phyloP scores from a whole-genome alignment of 2,797 vertebrate genomes.

The Clarias laeviceps region DNA sequence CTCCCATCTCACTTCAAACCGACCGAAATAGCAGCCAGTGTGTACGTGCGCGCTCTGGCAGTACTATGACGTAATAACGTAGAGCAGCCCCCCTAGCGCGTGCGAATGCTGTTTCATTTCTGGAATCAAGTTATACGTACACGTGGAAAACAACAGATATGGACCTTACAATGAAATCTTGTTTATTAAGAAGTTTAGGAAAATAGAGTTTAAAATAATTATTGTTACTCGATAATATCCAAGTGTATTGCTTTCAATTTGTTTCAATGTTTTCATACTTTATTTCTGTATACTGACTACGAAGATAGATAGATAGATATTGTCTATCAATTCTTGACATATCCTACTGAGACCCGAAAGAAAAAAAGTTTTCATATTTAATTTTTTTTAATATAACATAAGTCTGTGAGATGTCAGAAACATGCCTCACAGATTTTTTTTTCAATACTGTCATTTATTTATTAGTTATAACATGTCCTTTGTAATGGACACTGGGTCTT shows the following conservation, averaged over 20 bases:
- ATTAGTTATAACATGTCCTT: too few species aligned
- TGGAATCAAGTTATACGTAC: neutral
- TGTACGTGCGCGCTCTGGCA: constrained; percentile 51
- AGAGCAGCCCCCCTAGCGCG: neutral
- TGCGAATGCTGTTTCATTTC: too few species aligned
- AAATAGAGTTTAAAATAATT: too few species aligned
- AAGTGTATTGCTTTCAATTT: neutral
- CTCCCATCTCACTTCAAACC: constrained; percentile 60
- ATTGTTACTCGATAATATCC: neutral
- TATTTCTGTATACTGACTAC: neutral
- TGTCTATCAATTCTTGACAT: neutral
- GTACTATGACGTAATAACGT: constrained; percentile 61
- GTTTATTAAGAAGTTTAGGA: neutral
- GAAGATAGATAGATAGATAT: neutral
- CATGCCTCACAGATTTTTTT: too few species aligned
- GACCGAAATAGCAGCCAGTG: constrained; percentile 62
- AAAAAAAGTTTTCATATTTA: too few species aligned
- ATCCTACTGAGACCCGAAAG: too few species aligned
- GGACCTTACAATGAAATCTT: neutral
- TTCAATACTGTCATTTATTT: too few species aligned
- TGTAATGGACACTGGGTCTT: too few species aligned
- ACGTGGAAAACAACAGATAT: too few species aligned
- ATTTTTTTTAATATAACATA: too few species aligned
- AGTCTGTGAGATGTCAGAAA: too few species aligned
- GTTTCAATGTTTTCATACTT: neutral